Percentiles rank a stretch among this genome's conserved stretches.
Evolutionary conservation across 2,888 invertebrate genomes (phyloP).

Genomic region (Neocrepidodera transversa): DNA sequence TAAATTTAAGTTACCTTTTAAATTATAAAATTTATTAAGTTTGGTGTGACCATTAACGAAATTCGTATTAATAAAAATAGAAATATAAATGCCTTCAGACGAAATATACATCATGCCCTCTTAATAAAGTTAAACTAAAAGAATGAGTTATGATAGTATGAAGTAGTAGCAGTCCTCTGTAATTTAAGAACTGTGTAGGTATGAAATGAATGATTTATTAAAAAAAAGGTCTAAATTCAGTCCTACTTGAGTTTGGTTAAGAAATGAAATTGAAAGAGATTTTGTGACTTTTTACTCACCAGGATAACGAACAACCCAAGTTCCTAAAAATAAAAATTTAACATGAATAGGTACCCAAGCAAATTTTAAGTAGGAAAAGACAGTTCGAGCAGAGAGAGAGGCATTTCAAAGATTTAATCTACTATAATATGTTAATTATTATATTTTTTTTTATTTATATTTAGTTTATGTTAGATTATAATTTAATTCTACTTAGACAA

Average conservation of each 20-base stretch:
- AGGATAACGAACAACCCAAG: slow-evolving; percentile 36
- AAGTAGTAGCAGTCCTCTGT: slow-evolving; percentile 12
- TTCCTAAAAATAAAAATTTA: slow-evolving; percentile 38
- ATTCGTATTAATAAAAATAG: too few species aligned
- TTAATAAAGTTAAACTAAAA: background rate
- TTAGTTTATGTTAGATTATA: too few species aligned
- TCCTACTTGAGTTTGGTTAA: slow-evolving; percentile 16
- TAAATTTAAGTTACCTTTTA: too few species aligned
- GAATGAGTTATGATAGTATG: slow-evolving; percentile 3
- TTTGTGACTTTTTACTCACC: slow-evolving; percentile 35
- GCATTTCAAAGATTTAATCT: too few species aligned
- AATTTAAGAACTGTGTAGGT: slow-evolving; percentile 17
- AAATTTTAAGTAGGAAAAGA: background rate
- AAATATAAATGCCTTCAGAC: too few species aligned
- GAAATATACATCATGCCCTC: slow-evolving; percentile 3
- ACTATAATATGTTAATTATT: too few species aligned
- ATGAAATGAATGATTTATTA: slow-evolving; percentile 16
- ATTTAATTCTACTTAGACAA: too few species aligned
- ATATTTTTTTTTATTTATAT: too few species aligned
- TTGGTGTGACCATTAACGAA: too few species aligned
- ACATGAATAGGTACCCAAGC: slow-evolving; percentile 17
- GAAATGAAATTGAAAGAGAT: slow-evolving; percentile 10
- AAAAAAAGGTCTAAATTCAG: slow-evolving; percentile 8
- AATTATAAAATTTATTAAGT: too few species aligned
- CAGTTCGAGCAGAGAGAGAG: too few species aligned